Percentiles rank a stretch among this genome's conserved stretches.
phyloP scores from a whole-genome alignment of 2,113 vertebrate species.

The Notothenia coriiceps region DNA sequence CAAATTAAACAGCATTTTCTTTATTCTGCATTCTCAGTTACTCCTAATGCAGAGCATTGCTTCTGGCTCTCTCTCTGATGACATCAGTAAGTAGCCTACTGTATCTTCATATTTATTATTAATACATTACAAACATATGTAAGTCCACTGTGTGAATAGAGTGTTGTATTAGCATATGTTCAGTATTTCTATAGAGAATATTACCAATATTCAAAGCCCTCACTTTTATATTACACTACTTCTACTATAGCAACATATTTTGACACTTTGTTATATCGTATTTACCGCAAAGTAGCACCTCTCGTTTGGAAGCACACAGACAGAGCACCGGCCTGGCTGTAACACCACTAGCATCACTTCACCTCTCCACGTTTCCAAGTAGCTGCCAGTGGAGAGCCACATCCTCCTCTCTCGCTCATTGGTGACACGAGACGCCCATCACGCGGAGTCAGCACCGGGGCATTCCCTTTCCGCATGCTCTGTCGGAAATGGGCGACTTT shows the following conservation, averaged over 20 bases:
- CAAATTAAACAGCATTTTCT: neutral
- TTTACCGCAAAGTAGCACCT: no score
- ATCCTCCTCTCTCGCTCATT: conserved; percentile 65
- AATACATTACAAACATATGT: no score
- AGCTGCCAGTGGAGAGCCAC: conserved; percentile 62
- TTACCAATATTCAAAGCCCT: no score
- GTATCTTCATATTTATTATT: no score
- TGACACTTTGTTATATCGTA: no score
- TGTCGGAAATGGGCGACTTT: conserved; percentile 65
- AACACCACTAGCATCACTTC: conserved; percentile 70
- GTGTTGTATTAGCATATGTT: no score
- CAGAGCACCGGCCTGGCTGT: conserved; percentile 6
- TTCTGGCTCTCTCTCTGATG: conserved; percentile 38
- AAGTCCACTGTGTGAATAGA: no score
- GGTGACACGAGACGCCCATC: conserved; percentile 69
- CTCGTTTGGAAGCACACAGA: no score
- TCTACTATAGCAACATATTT: no score
- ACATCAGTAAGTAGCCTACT: conserved; percentile 34
- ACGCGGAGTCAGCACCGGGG: conserved; percentile 45
- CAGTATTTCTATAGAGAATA: no score
- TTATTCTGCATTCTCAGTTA: neutral
- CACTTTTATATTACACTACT: no score
- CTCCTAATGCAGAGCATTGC: neutral
- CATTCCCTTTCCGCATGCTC: conserved; percentile 65
- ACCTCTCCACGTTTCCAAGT: conserved; percentile 84